Conservation (phyloP, 2,113 vertebrate species). For the Litocranius walleri region DNA sequence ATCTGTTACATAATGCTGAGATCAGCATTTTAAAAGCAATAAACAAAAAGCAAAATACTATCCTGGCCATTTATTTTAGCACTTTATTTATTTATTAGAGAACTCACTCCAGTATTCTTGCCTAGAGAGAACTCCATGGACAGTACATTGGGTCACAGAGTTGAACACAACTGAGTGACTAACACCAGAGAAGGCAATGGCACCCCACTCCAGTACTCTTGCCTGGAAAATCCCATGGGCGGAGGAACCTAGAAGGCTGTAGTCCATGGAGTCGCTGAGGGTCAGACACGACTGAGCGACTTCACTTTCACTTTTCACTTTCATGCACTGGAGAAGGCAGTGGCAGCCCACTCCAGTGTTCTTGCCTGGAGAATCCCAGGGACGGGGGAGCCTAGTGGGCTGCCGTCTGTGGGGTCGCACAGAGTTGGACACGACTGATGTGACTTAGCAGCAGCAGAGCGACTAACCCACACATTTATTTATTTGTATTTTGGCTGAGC, state of each 20-base stretch:
- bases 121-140: background rate
- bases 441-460: too few species aligned
- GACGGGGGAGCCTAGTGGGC: too few species aligned
- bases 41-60: background rate
- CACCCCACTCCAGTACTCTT: too few species aligned
- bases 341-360: too few species aligned
- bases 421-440: background rate
- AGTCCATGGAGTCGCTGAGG: too few species aligned
- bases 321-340: too few species aligned
- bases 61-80: background rate
- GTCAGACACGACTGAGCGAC: too few species aligned
- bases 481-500: background rate
- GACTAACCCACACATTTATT: background rate
- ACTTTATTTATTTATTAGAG: background rate
- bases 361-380: too few species aligned
- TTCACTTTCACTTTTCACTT: too few species aligned
- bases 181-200: too few species aligned
- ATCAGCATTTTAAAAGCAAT: background rate
- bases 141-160: background rate
- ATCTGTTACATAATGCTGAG: background rate
- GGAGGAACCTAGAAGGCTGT: too few species aligned
- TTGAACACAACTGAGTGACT: background rate
- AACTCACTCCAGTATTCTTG: background rate
- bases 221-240: too few species aligned
- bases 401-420: rapidly evolving